Conservation (phyloP, 2,888 invertebrate species). For the Polymixis flavicincta region DNA sequence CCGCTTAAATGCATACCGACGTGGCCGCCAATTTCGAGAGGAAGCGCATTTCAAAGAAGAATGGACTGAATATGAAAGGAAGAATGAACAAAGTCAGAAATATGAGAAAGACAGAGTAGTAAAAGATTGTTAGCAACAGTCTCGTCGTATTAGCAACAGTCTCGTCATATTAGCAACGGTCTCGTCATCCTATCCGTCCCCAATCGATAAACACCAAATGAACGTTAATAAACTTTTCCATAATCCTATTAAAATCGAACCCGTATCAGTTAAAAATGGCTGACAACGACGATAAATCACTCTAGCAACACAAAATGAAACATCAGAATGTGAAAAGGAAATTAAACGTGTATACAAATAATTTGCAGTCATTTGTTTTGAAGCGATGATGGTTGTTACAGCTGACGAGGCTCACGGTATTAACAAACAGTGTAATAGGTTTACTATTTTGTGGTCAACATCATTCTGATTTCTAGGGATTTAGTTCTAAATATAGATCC, state of each 20-base stretch:
- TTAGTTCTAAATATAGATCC: too few species aligned
- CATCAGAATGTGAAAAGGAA: constrained; percentile 18
- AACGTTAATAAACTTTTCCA: not conserved
- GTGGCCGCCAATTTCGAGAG: too few species aligned
- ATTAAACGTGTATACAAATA: constrained; percentile 34
- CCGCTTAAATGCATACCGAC: too few species aligned
- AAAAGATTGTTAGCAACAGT: too few species aligned
- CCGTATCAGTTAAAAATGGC: constrained; percentile 2
- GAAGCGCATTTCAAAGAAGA: too few species aligned
- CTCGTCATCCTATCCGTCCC: not conserved
- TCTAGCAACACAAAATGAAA: not conserved
- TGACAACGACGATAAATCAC: constrained; percentile 9
- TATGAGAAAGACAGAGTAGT: too few species aligned
- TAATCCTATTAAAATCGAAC: constrained; percentile 6
- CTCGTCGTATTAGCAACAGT: not conserved
- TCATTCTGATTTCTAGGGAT: too few species aligned
- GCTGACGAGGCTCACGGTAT: not conserved
- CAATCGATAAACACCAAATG: not conserved
- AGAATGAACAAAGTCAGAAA: too few species aligned
- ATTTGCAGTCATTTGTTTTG: constrained; percentile 36
- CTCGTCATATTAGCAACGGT: not conserved
- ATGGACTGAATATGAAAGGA: too few species aligned
- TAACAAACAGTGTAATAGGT: not conserved
- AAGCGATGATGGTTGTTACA: not conserved
- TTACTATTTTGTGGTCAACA: not conserved